These are phyloP conservation scores for Lepus oiostolus DNA, from an alignment of 2,797 vertebrate species.

Conservation along the genomic window DNA sequence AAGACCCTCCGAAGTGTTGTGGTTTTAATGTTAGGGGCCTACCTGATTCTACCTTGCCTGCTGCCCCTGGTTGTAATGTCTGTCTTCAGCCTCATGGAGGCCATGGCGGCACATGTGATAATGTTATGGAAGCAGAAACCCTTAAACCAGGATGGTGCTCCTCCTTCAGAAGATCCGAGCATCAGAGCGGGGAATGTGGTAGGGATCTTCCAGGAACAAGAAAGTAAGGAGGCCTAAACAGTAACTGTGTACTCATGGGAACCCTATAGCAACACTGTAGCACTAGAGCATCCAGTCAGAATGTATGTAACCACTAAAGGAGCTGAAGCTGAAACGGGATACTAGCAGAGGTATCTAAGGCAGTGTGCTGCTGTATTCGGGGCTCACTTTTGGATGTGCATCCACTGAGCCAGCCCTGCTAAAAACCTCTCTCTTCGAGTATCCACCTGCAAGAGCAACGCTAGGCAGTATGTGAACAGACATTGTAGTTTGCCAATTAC, in stretches of 20 bases:
- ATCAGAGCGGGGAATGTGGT: not conserved
- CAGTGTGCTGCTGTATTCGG: too few species aligned
- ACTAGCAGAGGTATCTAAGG: too few species aligned
- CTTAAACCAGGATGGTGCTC: not conserved
- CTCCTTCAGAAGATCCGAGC: not conserved
- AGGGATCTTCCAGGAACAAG: too few species aligned
- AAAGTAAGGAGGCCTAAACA: not conserved
- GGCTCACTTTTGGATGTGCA: too few species aligned
- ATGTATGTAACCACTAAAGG: not conserved
- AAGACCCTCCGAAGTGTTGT: not conserved
- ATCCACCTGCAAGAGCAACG: not conserved
- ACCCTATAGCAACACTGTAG: not conserved
- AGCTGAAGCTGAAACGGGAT: too few species aligned
- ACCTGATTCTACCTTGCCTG: not conserved
- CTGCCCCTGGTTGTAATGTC: not conserved
- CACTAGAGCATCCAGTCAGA: not conserved
- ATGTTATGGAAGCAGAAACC: too few species aligned
- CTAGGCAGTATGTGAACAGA: not conserved
- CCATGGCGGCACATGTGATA: not conserved
- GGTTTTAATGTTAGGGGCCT: not conserved
- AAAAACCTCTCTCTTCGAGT: too few species aligned
- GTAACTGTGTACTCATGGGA: not conserved
- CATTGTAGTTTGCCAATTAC: not conserved
- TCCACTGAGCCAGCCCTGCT: too few species aligned
- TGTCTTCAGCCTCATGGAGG: not conserved